Conservation (phyloP, 2,113 vertebrate genomes). For the Columba livia region DNA sequence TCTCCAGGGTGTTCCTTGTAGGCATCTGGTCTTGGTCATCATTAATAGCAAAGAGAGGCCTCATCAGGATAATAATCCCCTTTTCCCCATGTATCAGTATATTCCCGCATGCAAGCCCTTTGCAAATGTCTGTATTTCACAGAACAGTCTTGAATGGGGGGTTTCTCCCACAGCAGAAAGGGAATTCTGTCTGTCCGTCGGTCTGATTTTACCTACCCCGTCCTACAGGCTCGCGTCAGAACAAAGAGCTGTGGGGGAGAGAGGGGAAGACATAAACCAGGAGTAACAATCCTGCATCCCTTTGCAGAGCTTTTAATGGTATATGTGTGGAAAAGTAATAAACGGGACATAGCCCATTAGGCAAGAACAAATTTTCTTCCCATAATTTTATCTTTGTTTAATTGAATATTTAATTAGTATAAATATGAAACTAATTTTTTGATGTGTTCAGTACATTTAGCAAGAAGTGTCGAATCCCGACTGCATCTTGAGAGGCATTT, state of each 20-base stretch:
- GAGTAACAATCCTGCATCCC: conserved; percentile 23
- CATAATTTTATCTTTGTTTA: conserved; percentile 83
- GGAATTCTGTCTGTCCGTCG: not conserved
- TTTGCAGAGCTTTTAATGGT: conserved; percentile 67
- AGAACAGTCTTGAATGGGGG: not conserved
- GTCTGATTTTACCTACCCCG: not conserved
- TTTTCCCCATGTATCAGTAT: not conserved
- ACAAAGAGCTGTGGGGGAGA: conserved; percentile 38
- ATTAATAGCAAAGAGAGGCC: conserved; percentile 42
- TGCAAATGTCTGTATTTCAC: not conserved
- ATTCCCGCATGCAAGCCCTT: not conserved
- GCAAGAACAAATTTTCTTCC: conserved; percentile 78
- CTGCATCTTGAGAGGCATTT: conserved; percentile 50
- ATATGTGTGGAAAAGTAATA: conserved; percentile 74
- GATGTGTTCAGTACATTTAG: conserved; percentile 71
- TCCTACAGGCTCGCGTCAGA: not conserved
- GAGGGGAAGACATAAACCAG: conserved; percentile 10
- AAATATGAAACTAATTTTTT: conserved; percentile 77
- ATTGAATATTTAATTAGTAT: conserved; percentile 86
- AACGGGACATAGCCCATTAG: conserved; percentile 79
- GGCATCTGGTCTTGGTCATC: conserved; percentile 43
- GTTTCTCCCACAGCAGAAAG: not conserved
- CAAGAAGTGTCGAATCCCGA: conserved; percentile 37
- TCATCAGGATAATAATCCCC: conserved; percentile 19
- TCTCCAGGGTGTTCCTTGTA: conserved; percentile 61